Base-by-base conservation (phyloP, 2,888 invertebrate genomes). In the Chrysomela aeneicollis region DNA sequence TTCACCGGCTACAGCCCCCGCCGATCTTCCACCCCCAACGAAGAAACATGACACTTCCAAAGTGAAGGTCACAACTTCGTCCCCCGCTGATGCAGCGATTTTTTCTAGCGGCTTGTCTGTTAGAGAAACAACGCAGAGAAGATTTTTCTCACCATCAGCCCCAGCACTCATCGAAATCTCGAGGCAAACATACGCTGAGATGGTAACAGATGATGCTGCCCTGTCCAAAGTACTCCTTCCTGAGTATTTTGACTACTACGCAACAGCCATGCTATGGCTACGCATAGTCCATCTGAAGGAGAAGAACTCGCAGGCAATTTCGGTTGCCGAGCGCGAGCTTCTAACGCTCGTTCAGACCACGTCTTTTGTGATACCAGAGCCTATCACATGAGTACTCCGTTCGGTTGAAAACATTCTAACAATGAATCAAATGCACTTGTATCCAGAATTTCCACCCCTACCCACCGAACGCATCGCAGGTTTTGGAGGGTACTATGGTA, bases 251-350 rank as follows among this genome's bases (percentile, higher is more conserved):
- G 51, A 42, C 21, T 67, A 68, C 59, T 68, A 68, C 51, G 9
- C 53, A 4, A 68, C 65, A 1, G 61, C 65, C 17, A 30, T 68
- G 47, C 49, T 66, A 6, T 68, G 68, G 68, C 26, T 68, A 9
- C 37, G 68, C 12, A 67, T 63, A 12, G 54, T 60, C 22, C 49
- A 21, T 42, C 47, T 67, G 2, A 68, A 68, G 42, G 32, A 66
- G 49, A 59, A 35, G 52, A 68, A 62, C 35, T 59, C 62, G 2
- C 68, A 68, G 37, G 42, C 63, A 8, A 47, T 68, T 12, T 63
- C 64, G 18, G 37, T 42, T 2, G 12, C 17, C 22, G 66, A 66
- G 19, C 59, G 52, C 12, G 64, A 64, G 19, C 19, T 61, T n/a
- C 21, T 63, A 1, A 15, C 49, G 2, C 5, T 62, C 1, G 35